Evolutionary conservation across 2,113 vertebrate genomes (phyloP).

Genomic region (Cervus canadensis): DNA sequence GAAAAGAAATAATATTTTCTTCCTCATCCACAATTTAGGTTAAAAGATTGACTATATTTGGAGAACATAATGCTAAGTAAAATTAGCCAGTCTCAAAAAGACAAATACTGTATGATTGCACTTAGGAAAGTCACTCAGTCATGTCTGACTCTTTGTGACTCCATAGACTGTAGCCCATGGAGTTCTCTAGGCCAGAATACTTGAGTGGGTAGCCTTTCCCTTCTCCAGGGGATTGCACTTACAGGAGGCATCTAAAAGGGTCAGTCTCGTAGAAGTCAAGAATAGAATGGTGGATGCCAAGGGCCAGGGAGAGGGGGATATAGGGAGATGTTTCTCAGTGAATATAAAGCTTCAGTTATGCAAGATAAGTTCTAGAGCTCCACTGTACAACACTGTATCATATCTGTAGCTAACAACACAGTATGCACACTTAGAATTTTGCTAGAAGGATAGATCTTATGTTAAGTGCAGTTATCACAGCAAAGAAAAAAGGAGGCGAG

Average conservation of each 20-base stretch:
- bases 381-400: rapidly evolving
- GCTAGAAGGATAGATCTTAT: neutral
- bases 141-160: neutral
- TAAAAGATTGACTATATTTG: neutral
- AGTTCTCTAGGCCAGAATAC: neutral
- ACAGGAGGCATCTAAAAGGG: neutral
- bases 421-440: neutral
- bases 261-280: neutral
- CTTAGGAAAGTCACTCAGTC: neutral
- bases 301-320: neutral
- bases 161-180: neutral
- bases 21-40: neutral
- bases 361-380: neutral
- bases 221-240: neutral
- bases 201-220: neutral
- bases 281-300: neutral
- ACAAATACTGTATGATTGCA: neutral
- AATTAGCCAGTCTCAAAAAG: neutral
- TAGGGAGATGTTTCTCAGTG: neutral
- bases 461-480: neutral
- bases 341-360: neutral
- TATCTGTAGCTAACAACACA: neutral
- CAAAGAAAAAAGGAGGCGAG: neutral
- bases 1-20: neutral
- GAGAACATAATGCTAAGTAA: neutral